A percentile compares a stretch with the other conserved stretches of the same genome.
These are phyloP conservation scores for Drosophila paranaensis DNA, from an alignment of 2,888 invertebrate genomes.

Conservation along the genomic window DNA sequence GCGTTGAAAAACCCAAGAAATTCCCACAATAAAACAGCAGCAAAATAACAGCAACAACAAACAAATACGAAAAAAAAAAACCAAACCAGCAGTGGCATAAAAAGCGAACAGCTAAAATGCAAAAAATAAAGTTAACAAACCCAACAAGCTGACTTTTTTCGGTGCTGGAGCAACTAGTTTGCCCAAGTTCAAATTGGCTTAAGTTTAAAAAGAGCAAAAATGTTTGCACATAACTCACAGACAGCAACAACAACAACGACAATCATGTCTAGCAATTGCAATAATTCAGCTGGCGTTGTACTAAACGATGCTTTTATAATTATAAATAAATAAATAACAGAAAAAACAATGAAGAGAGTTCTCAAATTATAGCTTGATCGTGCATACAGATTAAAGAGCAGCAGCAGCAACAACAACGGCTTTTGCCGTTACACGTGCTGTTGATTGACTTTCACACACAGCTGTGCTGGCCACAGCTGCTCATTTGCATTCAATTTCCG, in stretches of 20 bases:
- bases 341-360: slow-evolving; percentile 10
- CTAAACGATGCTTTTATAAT: slow-evolving; percentile 18
- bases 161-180: slow-evolving; percentile 66
- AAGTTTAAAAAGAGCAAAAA: slow-evolving; percentile 51
- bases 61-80: slow-evolving; percentile 53
- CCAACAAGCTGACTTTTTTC: slow-evolving; percentile 48
- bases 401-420: slow-evolving; percentile 12
- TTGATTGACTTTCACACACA: slow-evolving; percentile 74
- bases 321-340: slow-evolving; percentile 7
- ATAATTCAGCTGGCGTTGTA: slow-evolving; percentile 51
- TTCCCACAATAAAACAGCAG: slow-evolving; percentile 84
- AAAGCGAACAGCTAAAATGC: slow-evolving; percentile 40
- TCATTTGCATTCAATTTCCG: slow-evolving; percentile 60
- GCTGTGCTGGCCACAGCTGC: slow-evolving; percentile 14
- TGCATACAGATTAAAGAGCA: slow-evolving; percentile 44
- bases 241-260: slow-evolving; percentile 2
- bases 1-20: slow-evolving; percentile 85
- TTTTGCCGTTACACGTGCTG: slow-evolving; percentile 70
- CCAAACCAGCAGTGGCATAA: slow-evolving; percentile 67
- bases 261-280: slow-evolving; percentile 18
- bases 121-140: slow-evolving; percentile 68
- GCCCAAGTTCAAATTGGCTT: slow-evolving; percentile 75
- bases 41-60: slow-evolving; percentile 64
- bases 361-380: slow-evolving; percentile 41
- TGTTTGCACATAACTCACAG: slow-evolving; percentile 54